Base-by-base conservation (phyloP, 1,140 invertebrate species). In the Delia radicum region DNA sequence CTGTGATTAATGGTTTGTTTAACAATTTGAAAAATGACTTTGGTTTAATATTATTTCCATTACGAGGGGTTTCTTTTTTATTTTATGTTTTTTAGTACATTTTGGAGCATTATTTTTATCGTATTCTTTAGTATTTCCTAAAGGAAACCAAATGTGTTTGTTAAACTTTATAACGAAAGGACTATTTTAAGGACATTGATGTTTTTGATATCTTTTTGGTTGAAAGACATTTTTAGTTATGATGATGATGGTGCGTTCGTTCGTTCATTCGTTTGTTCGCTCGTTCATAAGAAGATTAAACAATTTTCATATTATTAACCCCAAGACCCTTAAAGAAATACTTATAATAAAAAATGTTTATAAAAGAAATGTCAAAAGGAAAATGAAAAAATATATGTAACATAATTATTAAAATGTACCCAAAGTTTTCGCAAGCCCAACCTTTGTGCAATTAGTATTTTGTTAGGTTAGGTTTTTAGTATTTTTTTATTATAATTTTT, bases 1-100 rank as follows among this genome's bases (percentile, higher is more conserved):
- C 28, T 29, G 63, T 67, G 63, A 67, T 67, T 67, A 67, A 67
- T 67, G 63, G 63, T 67, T 67, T 31, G 63, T 67, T 67, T 31
- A 67, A 67, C 63, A 67, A 67, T 31, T 31, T 67, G 63, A 67
- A 67, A 67, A 67, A 67, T 67, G 63, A 27, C 61, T 27, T 13
- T 26, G 24, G 61, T 26, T 8, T 10, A 27, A 13, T 26, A 63
- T 63, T 63, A 63, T 63, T 63, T 24, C 12, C 21, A 63, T 24
- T 8, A 63, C 24, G n/a, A 62, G 12, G 18, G 18, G 10, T 62
- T 62, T 24, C 21, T 55, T 55, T 24, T 55, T 55, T 21, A 5
- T 2, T 21, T 55, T 24, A 24, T 21, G 2, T 55, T 55, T 7
- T 21, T 2, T 3, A 21, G 0, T 55, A 6, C 24, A 8, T 55